Percentiles rank a stretch among this genome's conserved stretches.
Evolutionary conservation across 2,113 vertebrate genomes (phyloP).

Genomic region (Tichodroma muraria): DNA sequence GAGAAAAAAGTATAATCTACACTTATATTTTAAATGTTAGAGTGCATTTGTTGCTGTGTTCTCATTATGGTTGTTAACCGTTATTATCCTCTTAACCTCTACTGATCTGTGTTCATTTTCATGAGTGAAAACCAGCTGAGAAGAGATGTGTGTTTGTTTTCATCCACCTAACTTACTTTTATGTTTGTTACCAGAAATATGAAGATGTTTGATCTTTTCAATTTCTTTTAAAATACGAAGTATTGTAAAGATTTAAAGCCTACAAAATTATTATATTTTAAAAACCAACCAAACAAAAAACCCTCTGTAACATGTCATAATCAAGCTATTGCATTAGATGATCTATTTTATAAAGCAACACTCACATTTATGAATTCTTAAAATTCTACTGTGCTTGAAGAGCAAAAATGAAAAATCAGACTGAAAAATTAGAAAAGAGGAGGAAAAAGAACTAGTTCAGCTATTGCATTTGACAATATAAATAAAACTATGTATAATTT

Average conservation of each 20-base stretch:
- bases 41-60: neutral
- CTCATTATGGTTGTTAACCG: neutral
- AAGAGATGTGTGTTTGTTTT: neutral
- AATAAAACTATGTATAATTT: neutral
- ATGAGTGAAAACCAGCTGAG: neutral
- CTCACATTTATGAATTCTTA: neutral
- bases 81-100: constrained; percentile 33
- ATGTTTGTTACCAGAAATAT: neutral
- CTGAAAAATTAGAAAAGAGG: neutral
- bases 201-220: constrained; percentile 20
- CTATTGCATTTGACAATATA: neutral
- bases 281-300: neutral
- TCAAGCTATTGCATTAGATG: neutral
- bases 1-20: neutral
- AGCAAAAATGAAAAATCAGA: neutral
- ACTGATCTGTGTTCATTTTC: constrained; percentile 6
- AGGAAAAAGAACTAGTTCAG: fast-evolving
- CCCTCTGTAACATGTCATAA: neutral
- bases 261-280: neutral
- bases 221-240: neutral
- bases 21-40: neutral
- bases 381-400: neutral
- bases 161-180: neutral
- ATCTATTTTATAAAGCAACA: neutral
- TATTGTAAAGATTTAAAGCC: neutral